A percentile compares a stretch with the other conserved stretches of the same genome.
phyloP scores from a whole-genome alignment of 2,797 vertebrate species.

The Paedocypris micromegethes region DNA sequence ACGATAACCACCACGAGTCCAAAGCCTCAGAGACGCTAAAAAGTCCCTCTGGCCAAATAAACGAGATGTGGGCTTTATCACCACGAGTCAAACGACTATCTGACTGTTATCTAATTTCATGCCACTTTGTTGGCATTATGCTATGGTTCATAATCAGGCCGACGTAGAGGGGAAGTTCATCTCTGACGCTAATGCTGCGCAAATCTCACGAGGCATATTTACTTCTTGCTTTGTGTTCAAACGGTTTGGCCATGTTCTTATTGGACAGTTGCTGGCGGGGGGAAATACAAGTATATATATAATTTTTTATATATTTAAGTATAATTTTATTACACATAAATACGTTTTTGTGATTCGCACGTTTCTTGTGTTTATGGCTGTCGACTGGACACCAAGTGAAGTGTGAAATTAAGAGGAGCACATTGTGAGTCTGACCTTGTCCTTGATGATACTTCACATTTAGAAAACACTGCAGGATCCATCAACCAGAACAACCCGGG shows the following conservation, averaged over 20 bases:
- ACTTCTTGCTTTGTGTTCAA: no score
- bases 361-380: constrained; percentile 23
- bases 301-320: no score
- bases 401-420: constrained; percentile 35
- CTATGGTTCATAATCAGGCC: not conserved
- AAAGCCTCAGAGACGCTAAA: constrained; percentile 10
- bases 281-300: no score
- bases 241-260: no score
- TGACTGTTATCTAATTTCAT: constrained; percentile 12
- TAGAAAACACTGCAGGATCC: constrained; percentile 5
- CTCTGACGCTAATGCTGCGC: not conserved
- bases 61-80: constrained; percentile 1
- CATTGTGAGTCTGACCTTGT: not conserved
- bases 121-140: not conserved
- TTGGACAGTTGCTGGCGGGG: no score
- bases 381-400: constrained; percentile 23
- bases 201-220: no score
- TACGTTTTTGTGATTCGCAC: no score
- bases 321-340: no score
- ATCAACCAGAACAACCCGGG: not conserved
- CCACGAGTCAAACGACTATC: not conserved
- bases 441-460: constrained; percentile 4
- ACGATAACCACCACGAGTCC: constrained; percentile 9
- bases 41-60: not conserved
- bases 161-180: not conserved